These are phyloP conservation scores for Salvelinus alpinus DNA, from an alignment of 2,113 vertebrate genomes.

Conservation along the genomic window DNA sequence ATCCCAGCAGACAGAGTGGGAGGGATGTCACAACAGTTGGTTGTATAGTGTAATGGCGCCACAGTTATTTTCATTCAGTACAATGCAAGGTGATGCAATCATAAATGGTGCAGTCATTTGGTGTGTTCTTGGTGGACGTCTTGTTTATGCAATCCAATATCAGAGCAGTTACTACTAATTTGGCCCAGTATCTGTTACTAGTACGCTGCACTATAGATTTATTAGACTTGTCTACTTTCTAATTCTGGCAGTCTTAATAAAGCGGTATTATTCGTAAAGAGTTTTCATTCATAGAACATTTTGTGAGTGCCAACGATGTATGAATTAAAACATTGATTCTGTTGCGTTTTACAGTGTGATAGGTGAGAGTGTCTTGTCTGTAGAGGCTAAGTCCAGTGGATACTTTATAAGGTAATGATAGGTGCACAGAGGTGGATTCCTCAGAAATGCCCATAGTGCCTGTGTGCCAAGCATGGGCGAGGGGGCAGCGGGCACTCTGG, in stretches of 20 bases:
- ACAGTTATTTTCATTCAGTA: background rate
- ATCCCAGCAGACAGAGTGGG: too few relatives aligned
- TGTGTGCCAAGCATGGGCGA: conserved; percentile 64
- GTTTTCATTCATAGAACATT: too few relatives aligned
- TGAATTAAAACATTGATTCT: background rate
- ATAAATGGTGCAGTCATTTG: background rate
- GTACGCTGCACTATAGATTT: too few relatives aligned
- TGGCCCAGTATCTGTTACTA: too few relatives aligned
- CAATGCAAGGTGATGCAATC: background rate
- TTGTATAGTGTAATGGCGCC: background rate
- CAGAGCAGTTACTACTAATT: too few relatives aligned
- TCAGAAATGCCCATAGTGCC: conserved; percentile 64
- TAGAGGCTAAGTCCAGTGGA: conserved; percentile 6
- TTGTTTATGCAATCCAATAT: too few relatives aligned
- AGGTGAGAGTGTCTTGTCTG: conserved; percentile 27
- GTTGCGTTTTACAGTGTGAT: background rate
- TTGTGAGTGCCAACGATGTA: too few relatives aligned
- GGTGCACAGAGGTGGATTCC: conserved; percentile 60
- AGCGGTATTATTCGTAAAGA: too few relatives aligned
- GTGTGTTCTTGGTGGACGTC: background rate
- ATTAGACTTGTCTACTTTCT: too few relatives aligned
- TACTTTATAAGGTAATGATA: conserved; percentile 77
- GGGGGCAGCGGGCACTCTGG: conserved; percentile 58
- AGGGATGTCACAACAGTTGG: background rate
- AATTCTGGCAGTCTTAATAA: too few relatives aligned